These are phyloP conservation scores for Macrophya alboannulata DNA, from an alignment of 2,888 invertebrate species.

Conservation along the genomic window DNA sequence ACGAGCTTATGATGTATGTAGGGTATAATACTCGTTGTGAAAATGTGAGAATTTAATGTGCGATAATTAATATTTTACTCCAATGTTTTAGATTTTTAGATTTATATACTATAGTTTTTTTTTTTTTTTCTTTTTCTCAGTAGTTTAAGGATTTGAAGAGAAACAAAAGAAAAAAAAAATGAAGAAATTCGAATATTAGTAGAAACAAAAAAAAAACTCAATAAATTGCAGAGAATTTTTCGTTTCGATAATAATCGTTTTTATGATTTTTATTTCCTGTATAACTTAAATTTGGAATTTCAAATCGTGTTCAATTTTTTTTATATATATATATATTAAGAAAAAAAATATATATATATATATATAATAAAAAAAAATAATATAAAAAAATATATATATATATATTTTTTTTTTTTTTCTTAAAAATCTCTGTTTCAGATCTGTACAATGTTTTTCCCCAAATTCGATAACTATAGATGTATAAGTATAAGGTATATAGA, in stretches of 20 bases:
- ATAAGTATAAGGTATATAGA: background rate
- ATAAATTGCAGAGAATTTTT: too few relatives aligned
- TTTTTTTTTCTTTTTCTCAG: background rate
- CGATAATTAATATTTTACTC: background rate
- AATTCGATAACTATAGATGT: background rate
- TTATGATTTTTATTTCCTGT: too few relatives aligned
- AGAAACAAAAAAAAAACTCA: background rate
- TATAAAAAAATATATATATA: too few relatives aligned
- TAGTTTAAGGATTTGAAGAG: background rate
- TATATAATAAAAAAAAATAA: too few relatives aligned
- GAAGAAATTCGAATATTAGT: background rate
- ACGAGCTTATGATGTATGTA: background rate
- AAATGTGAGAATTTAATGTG: background rate
- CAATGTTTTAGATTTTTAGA: background rate
- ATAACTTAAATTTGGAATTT: too few relatives aligned
- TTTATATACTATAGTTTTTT: background rate
- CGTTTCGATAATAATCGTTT: too few relatives aligned
- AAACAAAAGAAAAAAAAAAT: too few relatives aligned
- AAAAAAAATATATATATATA: too few relatives aligned
- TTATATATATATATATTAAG: too few relatives aligned
- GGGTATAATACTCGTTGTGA: background rate
- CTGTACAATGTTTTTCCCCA: background rate
- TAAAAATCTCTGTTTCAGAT: slow-evolving; percentile 11
- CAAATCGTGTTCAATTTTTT: too few relatives aligned
- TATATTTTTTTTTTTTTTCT: background rate